A percentile compares a stretch with the other conserved stretches of the same genome.
Conservation (phyloP, 2,797 vertebrate genomes). For the Tragelaphus oryx region DNA sequence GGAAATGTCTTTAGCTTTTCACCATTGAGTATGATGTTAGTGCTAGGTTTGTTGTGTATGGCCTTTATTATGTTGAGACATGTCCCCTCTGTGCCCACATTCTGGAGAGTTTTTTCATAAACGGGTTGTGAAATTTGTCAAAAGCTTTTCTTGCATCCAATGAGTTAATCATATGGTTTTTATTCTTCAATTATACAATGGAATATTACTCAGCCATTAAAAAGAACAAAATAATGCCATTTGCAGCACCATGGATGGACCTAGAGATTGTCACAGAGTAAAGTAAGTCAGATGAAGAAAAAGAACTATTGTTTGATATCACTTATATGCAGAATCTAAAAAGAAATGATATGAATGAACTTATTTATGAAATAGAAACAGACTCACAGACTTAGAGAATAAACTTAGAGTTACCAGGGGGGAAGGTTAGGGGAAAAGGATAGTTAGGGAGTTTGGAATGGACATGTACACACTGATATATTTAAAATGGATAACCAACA, state of each 20-base stretch:
- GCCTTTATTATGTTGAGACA: not conserved
- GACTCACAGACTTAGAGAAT: not conserved
- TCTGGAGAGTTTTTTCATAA: not conserved
- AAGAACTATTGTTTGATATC: not conserved
- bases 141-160: not conserved
- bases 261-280: not conserved
- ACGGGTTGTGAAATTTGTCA: not conserved
- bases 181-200: not conserved
- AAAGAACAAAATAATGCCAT: not conserved
- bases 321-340: not conserved
- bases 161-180: not conserved
- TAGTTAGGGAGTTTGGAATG: not conserved
- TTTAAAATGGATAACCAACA: not conserved
- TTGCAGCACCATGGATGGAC: not conserved
- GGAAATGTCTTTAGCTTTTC: not conserved
- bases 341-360: not conserved
- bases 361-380: not conserved
- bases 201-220: not conserved
- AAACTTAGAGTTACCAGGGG: not conserved
- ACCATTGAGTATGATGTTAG: not conserved
- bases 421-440: not conserved
- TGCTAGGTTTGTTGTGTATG: not conserved
- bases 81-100: not conserved
- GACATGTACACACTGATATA: not conserved
- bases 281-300: not conserved